Evolutionary conservation across 2,113 vertebrate genomes (phyloP).

Genomic region (Taurulus bubalis): DNA sequence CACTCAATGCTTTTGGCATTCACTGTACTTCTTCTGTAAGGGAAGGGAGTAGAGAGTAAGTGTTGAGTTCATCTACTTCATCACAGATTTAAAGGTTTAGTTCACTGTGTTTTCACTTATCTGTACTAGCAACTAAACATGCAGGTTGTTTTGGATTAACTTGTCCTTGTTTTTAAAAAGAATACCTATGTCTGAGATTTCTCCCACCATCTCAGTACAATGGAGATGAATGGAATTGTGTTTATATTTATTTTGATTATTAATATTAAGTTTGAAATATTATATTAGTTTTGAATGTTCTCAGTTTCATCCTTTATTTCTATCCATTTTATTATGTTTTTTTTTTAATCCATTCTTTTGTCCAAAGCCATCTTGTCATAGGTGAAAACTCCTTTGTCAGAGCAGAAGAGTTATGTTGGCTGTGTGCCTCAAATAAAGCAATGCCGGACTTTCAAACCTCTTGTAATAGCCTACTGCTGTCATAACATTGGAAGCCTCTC

Average conservation of each 20-base stretch:
- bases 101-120: neutral
- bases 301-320: too few species aligned
- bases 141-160: neutral
- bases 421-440: constrained; percentile 29
- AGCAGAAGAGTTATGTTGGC: constrained; percentile 12
- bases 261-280: neutral
- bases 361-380: neutral
- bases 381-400: constrained; percentile 47
- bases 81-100: neutral
- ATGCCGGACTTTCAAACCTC: constrained; percentile 56
- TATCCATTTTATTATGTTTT: neutral
- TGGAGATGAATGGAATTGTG: neutral
- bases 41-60: neutral
- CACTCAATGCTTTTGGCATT: neutral
- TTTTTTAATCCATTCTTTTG: neutral
- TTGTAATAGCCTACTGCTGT: constrained; percentile 36
- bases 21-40: constrained; percentile 15
- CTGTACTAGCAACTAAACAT: neutral
- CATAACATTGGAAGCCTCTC: constrained; percentile 39
- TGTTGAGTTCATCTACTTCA: neutral
- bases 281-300: too few species aligned
- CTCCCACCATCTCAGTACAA: neutral
- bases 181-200: neutral
- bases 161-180: too few species aligned
- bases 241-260: neutral